These are phyloP conservation scores for Antechinus flavipes DNA, from an alignment of 2,113 vertebrate species.

Conservation along the genomic window DNA sequence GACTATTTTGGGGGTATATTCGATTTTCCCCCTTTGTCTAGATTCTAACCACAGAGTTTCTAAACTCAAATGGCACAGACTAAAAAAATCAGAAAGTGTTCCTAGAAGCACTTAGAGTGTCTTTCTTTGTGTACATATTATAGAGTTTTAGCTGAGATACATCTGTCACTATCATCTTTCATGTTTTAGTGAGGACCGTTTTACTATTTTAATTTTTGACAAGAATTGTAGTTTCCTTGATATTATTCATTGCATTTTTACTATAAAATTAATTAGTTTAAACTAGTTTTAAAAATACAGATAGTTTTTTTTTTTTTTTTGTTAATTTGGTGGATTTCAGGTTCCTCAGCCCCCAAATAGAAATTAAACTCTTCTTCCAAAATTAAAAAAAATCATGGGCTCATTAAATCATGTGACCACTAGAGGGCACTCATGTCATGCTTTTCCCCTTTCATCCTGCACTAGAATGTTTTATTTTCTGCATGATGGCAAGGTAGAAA, in stretches of 20 bases:
- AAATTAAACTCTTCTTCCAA: not conserved
- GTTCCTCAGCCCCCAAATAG: not conserved
- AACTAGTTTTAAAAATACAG: not conserved
- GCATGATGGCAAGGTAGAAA: not conserved
- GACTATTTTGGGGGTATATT: not conserved
- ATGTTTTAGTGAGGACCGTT: not conserved
- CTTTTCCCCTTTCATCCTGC: conserved; percentile 3
- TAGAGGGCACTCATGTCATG: conserved; percentile 73
- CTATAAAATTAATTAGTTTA: not conserved
- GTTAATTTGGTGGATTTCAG: not conserved
- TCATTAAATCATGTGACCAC: conserved; percentile 65
- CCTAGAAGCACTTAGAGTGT: not conserved
- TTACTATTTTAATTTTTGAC: not conserved
- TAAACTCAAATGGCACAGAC: not conserved
- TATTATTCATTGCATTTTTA: not conserved
- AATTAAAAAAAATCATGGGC: not conserved
- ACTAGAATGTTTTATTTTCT: not conserved
- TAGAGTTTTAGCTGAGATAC: not conserved
- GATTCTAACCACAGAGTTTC: not conserved
- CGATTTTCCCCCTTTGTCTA: not conserved
- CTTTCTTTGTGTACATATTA: not conserved
- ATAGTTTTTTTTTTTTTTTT: not conserved
- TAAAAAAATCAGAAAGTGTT: not conserved
- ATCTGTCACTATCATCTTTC: not conserved
- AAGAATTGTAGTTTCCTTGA: not conserved